Evolutionary conservation across 2,113 vertebrate genomes (phyloP).

Genomic region (Narcine bancroftii): DNA sequence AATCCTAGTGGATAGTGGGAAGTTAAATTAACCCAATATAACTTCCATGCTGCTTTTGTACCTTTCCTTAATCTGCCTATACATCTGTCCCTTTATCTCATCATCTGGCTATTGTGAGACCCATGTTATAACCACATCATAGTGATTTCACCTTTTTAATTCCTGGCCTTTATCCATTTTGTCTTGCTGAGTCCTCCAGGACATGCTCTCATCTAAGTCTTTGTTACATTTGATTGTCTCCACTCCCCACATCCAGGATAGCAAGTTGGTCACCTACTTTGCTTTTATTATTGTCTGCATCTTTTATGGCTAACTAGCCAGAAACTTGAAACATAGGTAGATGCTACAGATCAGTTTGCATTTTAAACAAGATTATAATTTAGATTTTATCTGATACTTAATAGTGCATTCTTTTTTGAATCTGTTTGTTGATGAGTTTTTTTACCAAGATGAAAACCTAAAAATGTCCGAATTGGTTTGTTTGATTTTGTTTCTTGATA

Average conservation of each 20-base stretch:
- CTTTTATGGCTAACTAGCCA: neutral
- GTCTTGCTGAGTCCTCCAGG: too few relatives aligned
- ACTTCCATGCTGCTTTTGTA: too few relatives aligned
- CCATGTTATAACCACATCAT: too few relatives aligned
- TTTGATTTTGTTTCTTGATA: conserved; percentile 45
- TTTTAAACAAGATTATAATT: conserved; percentile 12
- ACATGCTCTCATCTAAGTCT: too few relatives aligned
- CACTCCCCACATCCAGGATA: neutral
- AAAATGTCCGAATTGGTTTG: neutral
- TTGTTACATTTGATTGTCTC: neutral
- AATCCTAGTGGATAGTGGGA: too few relatives aligned
- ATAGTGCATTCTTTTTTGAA: neutral
- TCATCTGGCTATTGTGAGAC: too few relatives aligned
- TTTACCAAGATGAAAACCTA: neutral
- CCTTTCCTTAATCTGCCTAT: too few relatives aligned
- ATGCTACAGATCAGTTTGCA: neutral
- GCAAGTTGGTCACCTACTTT: neutral
- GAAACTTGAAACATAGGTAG: neutral
- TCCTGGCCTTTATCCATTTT: too few relatives aligned
- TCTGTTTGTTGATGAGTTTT: neutral
- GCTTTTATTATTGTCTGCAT: too few relatives aligned
- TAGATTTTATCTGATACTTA: neutral
- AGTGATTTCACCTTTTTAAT: too few relatives aligned
- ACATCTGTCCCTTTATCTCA: too few relatives aligned
- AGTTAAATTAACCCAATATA: too few relatives aligned